Evolutionary conservation across 2,888 invertebrate species (phyloP), one percentile per base, ranked within the genome.

Genomic region (Pseudococcus longispinus): DNA sequence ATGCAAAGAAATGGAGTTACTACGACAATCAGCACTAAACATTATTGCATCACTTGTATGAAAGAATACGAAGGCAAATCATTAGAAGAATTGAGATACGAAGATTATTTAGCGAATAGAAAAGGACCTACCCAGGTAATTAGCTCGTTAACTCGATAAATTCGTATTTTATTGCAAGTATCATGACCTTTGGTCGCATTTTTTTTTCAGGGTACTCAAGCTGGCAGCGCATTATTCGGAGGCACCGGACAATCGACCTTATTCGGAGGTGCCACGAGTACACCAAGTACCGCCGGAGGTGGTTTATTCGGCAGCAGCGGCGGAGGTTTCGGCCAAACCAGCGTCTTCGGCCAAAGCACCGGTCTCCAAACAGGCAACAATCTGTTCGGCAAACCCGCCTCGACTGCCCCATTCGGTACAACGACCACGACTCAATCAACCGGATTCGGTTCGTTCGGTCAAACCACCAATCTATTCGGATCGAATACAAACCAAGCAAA

Each of bases 41-140:
- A 98, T 90, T 96, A 98, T 90, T 98, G 98, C 91, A 98, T 99
- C 88, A 98, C 98, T 0, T 97, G 97, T 88, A 99, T 99, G 99
- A 98, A 98, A 92, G 98, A 99, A 90, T 99, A 99, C 90, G 98
- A 99, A 90, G 91, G 91, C 83, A 99, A 99, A 91, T 97, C 97
- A 0, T 91, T 99, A 32, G 99, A 99, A 91, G 99, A 99, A 91
- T 91, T 99, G 5, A 93, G 99, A 13, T 92, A 95, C 87, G 99
- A 99, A 90, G 99, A 99, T 91, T 99, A 99, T 91, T 91, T 93
- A 32, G 96, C 96, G 0, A 96, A 96, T 85, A 92, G 98, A 3
- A 98, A 98, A 91, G 97, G 97, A 60, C 92, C 91, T 60, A 90
- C 90, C 23, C 92, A 92, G 90, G 88, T 88, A 46, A 87, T 85